A percentile compares a stretch with the other conserved stretches of the same genome.
Evolutionary conservation across 2,888 invertebrate species (phyloP).

Genomic region (Drosophila testacea): DNA sequence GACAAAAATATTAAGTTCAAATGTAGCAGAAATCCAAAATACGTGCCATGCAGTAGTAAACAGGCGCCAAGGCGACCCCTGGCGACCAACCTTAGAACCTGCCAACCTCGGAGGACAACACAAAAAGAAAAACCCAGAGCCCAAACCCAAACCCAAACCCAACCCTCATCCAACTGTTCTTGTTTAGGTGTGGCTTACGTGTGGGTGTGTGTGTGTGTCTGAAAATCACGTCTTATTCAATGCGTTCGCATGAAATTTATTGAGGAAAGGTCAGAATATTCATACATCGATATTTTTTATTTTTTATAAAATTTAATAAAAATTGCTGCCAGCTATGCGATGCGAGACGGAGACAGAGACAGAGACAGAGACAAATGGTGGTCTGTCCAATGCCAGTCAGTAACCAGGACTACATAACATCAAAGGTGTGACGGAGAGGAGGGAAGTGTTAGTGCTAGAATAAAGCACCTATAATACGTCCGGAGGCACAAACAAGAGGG

Average conservation of each 20-base stretch:
- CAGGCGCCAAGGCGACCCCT: slow-evolving; percentile 54
- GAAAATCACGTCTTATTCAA: slow-evolving; percentile 76
- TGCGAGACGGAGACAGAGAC: slow-evolving; percentile 32
- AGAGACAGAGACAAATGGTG: slow-evolving; percentile 72
- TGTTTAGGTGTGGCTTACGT: slow-evolving; percentile 67
- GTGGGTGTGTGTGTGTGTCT: slow-evolving; percentile 17
- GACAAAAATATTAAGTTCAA: slow-evolving; percentile 77
- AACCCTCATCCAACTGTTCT: slow-evolving; percentile 11
- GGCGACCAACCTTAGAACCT: slow-evolving; percentile 38
- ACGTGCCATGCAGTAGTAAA: slow-evolving; percentile 77
- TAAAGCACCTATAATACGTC: slow-evolving; percentile 32
- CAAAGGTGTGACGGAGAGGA: neutral
- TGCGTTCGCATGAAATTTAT: slow-evolving; percentile 70
- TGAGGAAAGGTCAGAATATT: slow-evolving; percentile 76
- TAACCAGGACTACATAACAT: slow-evolving; percentile 49
- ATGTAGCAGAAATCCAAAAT: slow-evolving; percentile 80
- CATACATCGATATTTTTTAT: slow-evolving; percentile 68
- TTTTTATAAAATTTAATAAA: slow-evolving; percentile 70
- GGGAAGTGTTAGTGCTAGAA: slow-evolving; percentile 24
- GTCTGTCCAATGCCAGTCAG: slow-evolving; percentile 19
- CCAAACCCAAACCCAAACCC: slow-evolving; percentile 8
- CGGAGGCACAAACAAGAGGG: slow-evolving; percentile 34
- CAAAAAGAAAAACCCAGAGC: slow-evolving; percentile 4
- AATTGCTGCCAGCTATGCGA: slow-evolving; percentile 58
- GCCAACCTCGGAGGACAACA: slow-evolving; percentile 13